Base-by-base conservation (phyloP, 2,888 invertebrate genomes). In the Sisyra terminalis region DNA sequence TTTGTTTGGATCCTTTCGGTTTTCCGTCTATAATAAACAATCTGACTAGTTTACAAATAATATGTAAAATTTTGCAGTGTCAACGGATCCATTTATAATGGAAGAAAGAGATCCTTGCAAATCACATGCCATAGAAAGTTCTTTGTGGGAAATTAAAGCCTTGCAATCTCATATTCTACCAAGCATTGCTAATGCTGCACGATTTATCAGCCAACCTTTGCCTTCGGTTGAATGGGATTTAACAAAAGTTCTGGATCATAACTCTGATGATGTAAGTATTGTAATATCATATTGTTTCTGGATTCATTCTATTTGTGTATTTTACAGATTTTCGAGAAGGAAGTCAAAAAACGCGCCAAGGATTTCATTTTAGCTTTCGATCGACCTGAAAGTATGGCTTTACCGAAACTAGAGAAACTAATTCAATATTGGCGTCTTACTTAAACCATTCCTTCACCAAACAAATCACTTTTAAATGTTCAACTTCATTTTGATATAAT, bases 141-240 rank as follows among this genome's bases (percentile, higher is more conserved):
- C 86, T 39, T 69, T 97, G 43, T 97, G 96, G 96, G 96, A 97
- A 68, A 70, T 92, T 46, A 71, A 77, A 51, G 75, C 82, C 9
- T 66, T 93, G 47, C 79, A 84, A 55, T 66, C 70, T 48, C 87
- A 88, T 57, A 70, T 72, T 9, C 55, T 80, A 50, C 84, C 88
- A 3, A 70, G 70, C 46, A 77, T 89, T 7, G 71, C 79, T 13
- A 69, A 69, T 38, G 78, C 81, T 1, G 87, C 89, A 1, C 66
- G 70, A 49, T 79, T 82, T 50, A 76, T 87, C 40, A 70, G 73
- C 40, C 69, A 72, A 40, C 72, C 75, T 2, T 55, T 84, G 34
- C 80, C 81, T 0, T 66, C 68, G 11, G 64, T 72, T 9, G 84
- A 85, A 55, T 75, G 72, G 62, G 79, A 83, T 53, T 62, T 87